Evolutionary conservation across 2,797 vertebrate genomes (phyloP).

Genomic region (Channallabes apus): DNA sequence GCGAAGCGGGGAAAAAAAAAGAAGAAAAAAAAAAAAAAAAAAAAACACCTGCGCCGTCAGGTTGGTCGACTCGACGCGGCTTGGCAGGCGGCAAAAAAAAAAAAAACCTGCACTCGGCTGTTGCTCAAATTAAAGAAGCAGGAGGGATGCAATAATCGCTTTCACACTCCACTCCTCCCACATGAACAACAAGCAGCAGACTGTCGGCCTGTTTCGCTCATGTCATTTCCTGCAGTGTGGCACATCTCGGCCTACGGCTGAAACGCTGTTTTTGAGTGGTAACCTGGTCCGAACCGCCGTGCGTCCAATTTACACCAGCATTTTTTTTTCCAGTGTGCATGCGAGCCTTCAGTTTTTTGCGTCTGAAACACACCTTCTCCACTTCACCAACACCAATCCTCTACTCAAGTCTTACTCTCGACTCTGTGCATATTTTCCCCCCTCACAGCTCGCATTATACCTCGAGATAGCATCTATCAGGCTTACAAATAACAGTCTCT

Average conservation of each 20-base stretch:
- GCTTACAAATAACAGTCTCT: constrained; percentile 33
- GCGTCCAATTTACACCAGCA: constrained; percentile 49
- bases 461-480: constrained; percentile 68
- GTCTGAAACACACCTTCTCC: background rate
- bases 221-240: constrained; percentile 59
- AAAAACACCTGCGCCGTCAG: constrained; percentile 33
- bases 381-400: constrained; percentile 21
- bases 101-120: constrained; percentile 53
- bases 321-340: constrained; percentile 35
- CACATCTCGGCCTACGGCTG: constrained; percentile 16
- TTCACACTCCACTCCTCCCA: constrained; percentile 50
- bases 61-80: background rate
- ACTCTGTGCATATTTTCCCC: constrained; percentile 19
- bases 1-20: background rate
- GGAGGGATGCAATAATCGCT: constrained; percentile 69
- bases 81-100: background rate
- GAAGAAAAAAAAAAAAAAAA: background rate
- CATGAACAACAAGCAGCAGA: constrained; percentile 40
- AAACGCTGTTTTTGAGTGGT: constrained; percentile 28
- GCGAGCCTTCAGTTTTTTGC: background rate
- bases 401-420: constrained; percentile 30
- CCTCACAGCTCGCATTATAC: constrained; percentile 54
- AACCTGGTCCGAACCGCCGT: constrained; percentile 20
- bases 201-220: constrained; percentile 50
- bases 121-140: constrained; percentile 71